Conservation (phyloP, 1,140 invertebrate species). For the Drosophila lowei region DNA sequence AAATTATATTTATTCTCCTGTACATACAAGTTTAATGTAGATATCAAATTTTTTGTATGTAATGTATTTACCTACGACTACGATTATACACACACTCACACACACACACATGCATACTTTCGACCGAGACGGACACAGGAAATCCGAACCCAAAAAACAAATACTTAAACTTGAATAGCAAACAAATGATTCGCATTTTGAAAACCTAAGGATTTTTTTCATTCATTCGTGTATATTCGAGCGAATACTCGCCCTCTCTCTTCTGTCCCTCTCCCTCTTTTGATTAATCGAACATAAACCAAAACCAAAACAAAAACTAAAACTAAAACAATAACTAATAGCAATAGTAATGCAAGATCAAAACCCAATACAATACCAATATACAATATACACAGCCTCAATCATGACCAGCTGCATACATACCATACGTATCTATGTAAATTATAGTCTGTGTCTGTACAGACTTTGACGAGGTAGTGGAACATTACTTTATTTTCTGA, state of each 20-base stretch:
- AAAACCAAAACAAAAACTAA: neutral
- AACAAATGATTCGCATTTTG: conserved; percentile 26
- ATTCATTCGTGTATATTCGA: conserved; percentile 16
- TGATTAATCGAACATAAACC: conserved; percentile 1
- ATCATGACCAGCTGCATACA: neutral
- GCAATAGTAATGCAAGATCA: neutral
- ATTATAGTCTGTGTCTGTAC: no score
- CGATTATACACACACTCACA: conserved; percentile 24
- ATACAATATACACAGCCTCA: no score
- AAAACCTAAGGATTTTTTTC: conserved; percentile 9
- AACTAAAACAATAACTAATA: neutral
- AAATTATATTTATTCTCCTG: conserved; percentile 57
- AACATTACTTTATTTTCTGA: no score
- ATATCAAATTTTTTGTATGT: conserved; percentile 74
- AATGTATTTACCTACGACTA: conserved; percentile 57
- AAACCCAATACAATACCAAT: neutral
- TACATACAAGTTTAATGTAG: conserved; percentile 73
- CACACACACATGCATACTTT: conserved; percentile 4
- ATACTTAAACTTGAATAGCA: conserved; percentile 11
- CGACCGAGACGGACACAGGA: conserved; percentile 5
- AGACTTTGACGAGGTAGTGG: no score
- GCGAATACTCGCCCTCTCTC: no score
- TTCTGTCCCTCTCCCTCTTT: neutral
- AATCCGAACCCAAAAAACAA: neutral
- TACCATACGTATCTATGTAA: no score